Percentiles rank a stretch among this genome's conserved stretches.
phyloP scores from a whole-genome alignment of 2,113 vertebrate species.

The Gulo gulo region DNA sequence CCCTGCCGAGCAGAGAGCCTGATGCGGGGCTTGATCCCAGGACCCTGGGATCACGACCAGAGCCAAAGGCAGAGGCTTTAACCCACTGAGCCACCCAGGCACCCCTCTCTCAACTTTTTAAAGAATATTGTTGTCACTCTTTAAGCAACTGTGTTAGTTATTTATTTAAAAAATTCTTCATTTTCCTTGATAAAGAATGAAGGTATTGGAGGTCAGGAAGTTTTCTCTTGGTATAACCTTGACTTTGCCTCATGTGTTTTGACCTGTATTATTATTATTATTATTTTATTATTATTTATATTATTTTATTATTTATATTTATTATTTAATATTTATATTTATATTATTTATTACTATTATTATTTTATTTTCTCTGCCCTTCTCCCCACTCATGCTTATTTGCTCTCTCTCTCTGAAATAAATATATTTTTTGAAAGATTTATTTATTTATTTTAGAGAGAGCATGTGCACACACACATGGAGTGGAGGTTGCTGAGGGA shows the following conservation, averaged over 20 bases:
- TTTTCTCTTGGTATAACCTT: background rate
- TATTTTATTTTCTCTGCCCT: background rate
- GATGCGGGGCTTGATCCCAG: no score
- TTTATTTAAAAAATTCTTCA: background rate
- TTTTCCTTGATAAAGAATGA: background rate
- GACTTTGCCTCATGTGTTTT: no score
- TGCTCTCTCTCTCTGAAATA: no score
- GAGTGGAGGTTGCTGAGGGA: background rate
- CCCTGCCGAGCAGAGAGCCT: no score
- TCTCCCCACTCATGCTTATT: background rate
- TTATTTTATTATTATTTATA: background rate
- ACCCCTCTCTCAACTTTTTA: background rate
- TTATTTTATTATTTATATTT: no score
- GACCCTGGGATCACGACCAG: no score
- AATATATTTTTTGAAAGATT: background rate
- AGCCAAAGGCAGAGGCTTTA: no score
- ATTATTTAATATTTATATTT: no score
- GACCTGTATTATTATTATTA: background rate
- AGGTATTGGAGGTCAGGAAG: background rate
- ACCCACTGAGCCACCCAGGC: no score
- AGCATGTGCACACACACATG: background rate
- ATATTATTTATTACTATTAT: no score
- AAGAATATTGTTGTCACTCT: background rate
- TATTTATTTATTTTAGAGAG: background rate
- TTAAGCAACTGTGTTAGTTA: background rate